phyloP scores from a whole-genome alignment of 2,888 invertebrate genomes.

The Drosophila paranaensis region DNA sequence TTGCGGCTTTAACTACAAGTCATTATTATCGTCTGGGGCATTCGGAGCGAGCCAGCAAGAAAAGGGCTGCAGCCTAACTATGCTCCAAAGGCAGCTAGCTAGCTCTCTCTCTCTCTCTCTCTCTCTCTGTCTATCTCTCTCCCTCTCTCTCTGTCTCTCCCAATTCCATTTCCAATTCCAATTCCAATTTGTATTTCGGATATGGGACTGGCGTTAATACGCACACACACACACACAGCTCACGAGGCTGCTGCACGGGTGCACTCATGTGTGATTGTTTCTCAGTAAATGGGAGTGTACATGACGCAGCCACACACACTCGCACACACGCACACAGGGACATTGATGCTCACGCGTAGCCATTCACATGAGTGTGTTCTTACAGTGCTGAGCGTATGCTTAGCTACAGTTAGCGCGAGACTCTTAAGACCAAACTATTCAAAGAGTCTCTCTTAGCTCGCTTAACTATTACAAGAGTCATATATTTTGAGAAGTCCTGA shows the following conservation, averaged over 20 bases:
- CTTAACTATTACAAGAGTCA: too few species aligned
- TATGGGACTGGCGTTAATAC: constrained; percentile 56
- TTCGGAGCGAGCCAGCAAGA: constrained; percentile 26
- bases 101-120: constrained; percentile 8
- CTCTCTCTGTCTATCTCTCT: constrained; percentile 17
- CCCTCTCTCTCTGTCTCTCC: constrained; percentile 14
- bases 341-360: constrained; percentile 11
- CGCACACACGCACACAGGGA: constrained; percentile 10
- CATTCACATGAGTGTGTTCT: constrained; percentile 20
- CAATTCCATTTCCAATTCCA: constrained; percentile 37
- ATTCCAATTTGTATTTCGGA: constrained; percentile 73
- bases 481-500: background rate
- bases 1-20: constrained; percentile 70
- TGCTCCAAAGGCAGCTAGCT: constrained; percentile 37
- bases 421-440: background rate
- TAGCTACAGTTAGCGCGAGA: constrained; percentile 12
- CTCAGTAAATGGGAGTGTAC: constrained; percentile 41
- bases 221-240: constrained; percentile 39
- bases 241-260: constrained; percentile 25
- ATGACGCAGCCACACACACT: constrained; percentile 18
- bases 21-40: constrained; percentile 75
- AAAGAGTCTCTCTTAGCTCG: background rate
- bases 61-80: constrained; percentile 27
- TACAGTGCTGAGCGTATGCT: constrained; percentile 35
- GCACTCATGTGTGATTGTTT: constrained; percentile 73